Percentiles rank a stretch among this genome's conserved stretches.
phyloP scores from a whole-genome alignment of 2,888 invertebrate genomes.

The Tanypteryx hageni region DNA sequence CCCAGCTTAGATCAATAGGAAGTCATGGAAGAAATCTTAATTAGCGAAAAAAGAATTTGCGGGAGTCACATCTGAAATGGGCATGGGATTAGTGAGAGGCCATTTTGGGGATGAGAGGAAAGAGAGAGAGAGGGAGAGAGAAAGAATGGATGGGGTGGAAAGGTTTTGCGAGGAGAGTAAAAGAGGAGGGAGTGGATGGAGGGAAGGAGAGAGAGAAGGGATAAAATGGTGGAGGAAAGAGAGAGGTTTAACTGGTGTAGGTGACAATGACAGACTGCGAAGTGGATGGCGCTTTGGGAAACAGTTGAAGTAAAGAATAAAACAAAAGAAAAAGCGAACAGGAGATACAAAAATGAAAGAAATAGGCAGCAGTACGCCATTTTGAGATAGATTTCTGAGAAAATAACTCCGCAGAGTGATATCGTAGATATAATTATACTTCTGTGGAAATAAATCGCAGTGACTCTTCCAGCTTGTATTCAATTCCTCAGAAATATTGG shows the following conservation, averaged over 20 bases:
- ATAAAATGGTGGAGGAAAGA: neutral
- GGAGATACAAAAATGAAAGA: neutral
- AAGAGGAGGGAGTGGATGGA: too few species aligned
- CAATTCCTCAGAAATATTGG: too few species aligned
- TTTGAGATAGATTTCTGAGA: neutral
- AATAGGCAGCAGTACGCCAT: neutral
- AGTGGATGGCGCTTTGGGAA: neutral
- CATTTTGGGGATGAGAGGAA: neutral
- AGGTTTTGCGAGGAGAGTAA: neutral
- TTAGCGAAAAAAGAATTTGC: conserved; percentile 17
- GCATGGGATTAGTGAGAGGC: neutral
- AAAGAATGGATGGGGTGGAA: neutral
- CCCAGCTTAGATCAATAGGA: neutral
- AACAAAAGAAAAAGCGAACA: neutral
- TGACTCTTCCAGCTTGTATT: too few species aligned
- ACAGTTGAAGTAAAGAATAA: neutral
- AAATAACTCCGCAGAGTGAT: neutral
- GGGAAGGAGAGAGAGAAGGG: neutral
- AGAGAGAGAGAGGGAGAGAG: neutral
- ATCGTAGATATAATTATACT: neutral
- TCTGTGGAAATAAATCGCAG: too few species aligned
- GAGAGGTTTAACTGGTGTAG: neutral
- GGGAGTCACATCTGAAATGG: neutral
- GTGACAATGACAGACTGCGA: neutral
- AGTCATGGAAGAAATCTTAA: conserved; percentile 14